These are phyloP conservation scores for Hydropsyche betteni DNA, from an alignment of 2,888 invertebrate species.

Conservation along the genomic window DNA sequence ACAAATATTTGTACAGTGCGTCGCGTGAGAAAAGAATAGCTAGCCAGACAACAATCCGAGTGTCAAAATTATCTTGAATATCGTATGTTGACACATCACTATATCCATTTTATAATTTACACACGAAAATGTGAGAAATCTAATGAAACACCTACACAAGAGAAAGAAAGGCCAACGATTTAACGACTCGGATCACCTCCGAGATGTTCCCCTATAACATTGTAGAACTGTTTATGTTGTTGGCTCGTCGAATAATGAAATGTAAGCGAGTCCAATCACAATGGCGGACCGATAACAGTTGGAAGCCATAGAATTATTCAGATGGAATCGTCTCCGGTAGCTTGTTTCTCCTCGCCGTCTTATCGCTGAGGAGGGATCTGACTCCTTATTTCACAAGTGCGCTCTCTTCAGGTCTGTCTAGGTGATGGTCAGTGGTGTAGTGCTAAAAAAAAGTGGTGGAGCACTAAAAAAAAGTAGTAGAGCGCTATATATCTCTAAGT, in stretches of 20 bases:
- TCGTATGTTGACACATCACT: constrained; percentile 2
- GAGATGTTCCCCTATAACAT: constrained; percentile 1
- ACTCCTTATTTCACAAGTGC: constrained; percentile 35
- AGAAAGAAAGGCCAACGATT: background rate
- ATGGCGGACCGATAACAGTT: constrained; percentile 33
- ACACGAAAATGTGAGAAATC: background rate
- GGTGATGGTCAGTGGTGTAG: too few species aligned
- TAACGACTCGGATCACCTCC: background rate
- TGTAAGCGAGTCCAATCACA: constrained; percentile 37
- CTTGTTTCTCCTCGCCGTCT: constrained; percentile 39
- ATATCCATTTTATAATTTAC: constrained; percentile 16
- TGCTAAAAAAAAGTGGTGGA: too few species aligned
- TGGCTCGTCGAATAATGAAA: constrained; percentile 23
- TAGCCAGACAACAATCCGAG: background rate
- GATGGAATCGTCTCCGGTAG: constrained; percentile 34
- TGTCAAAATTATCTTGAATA: constrained; percentile 16
- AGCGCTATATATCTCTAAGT: too few species aligned
- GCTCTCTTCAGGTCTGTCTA: too few species aligned
- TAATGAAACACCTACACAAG: background rate
- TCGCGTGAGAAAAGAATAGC: constrained; percentile 21
- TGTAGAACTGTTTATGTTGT: background rate
- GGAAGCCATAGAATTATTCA: constrained; percentile 28
- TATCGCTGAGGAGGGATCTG: constrained; percentile 23
- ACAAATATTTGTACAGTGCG: constrained; percentile 23
- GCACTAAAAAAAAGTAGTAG: too few species aligned